Conservation (phyloP, 2,797 vertebrate genomes). For the Tapirus indicus region DNA sequence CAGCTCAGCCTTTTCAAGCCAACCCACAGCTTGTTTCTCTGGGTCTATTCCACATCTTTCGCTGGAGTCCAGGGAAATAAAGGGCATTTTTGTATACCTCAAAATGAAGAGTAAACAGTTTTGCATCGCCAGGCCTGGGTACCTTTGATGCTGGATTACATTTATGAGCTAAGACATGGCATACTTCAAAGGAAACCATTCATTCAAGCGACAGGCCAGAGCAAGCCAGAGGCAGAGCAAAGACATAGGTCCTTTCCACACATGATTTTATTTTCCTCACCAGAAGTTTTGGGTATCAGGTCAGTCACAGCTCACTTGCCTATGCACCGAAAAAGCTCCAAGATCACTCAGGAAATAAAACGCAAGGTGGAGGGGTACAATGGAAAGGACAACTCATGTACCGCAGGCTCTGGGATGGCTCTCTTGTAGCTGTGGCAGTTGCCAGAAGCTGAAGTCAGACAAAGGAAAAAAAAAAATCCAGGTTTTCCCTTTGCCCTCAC, state of each 20-base stretch:
- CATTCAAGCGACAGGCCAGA: slow-evolving; percentile 85
- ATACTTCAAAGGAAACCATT: slow-evolving; percentile 89
- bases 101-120: slow-evolving; percentile 89
- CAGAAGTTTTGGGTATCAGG: slow-evolving; percentile 10
- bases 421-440: background rate
- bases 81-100: slow-evolving; percentile 85
- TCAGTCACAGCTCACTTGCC: background rate
- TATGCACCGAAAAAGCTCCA: background rate
- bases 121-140: slow-evolving; percentile 85
- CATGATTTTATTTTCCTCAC: slow-evolving; percentile 63
- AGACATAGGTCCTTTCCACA: slow-evolving; percentile 70
- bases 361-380: background rate
- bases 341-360: background rate
- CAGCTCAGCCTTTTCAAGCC: slow-evolving; percentile 87
- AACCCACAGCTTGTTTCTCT: slow-evolving; percentile 77
- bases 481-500: background rate
- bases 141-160: slow-evolving; percentile 92
- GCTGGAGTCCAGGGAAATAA: slow-evolving; percentile 83
- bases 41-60: slow-evolving; percentile 85
- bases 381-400: background rate
- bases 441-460: slow-evolving; percentile 56
- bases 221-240: slow-evolving; percentile 58
- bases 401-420: background rate
- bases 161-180: slow-evolving; percentile 92
- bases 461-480: slow-evolving; percentile 56